Evolutionary conservation across 2,113 vertebrate species (phyloP).

Genomic region (Neopipo cinnamomea): DNA sequence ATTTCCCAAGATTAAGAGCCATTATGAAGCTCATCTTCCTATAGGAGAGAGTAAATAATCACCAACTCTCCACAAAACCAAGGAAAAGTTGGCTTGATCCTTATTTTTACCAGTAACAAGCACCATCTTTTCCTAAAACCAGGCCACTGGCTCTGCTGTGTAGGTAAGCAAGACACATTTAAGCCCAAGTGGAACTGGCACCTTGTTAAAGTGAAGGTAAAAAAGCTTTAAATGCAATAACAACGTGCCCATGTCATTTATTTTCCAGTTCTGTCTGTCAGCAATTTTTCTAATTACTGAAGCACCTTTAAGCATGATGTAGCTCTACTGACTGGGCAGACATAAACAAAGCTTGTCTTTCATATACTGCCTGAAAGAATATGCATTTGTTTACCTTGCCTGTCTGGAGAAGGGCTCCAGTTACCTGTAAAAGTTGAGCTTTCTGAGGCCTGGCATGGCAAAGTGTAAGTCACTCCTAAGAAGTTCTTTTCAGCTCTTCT

Average conservation of each 20-base stretch:
- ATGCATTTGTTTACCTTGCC: slow-evolving; percentile 8
- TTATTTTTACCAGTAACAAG: neutral
- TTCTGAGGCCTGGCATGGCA: neutral
- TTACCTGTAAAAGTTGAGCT: neutral
- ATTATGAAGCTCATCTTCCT: neutral
- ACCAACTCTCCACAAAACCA: neutral
- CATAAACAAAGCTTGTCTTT: slow-evolving; percentile 25
- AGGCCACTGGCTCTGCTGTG: neutral
- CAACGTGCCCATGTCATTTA: neutral
- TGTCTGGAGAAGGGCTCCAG: neutral
- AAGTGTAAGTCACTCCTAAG: neutral
- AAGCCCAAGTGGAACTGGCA: neutral
- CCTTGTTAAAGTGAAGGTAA: neutral
- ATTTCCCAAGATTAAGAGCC: neutral
- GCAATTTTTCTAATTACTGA: slow-evolving; percentile 22
- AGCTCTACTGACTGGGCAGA: neutral
- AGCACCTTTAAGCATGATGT: neutral
- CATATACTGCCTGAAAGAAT: neutral
- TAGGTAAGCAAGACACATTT: neutral
- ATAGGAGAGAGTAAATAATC: neutral
- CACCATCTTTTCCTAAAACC: neutral
- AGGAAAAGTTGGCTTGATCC: neutral
- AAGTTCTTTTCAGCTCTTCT: neutral
- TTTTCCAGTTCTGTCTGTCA: slow-evolving; percentile 14
- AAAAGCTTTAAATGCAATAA: neutral